phyloP scores from a whole-genome alignment of 1,140 invertebrate species.

The Macrotrachela quadricornifera region DNA sequence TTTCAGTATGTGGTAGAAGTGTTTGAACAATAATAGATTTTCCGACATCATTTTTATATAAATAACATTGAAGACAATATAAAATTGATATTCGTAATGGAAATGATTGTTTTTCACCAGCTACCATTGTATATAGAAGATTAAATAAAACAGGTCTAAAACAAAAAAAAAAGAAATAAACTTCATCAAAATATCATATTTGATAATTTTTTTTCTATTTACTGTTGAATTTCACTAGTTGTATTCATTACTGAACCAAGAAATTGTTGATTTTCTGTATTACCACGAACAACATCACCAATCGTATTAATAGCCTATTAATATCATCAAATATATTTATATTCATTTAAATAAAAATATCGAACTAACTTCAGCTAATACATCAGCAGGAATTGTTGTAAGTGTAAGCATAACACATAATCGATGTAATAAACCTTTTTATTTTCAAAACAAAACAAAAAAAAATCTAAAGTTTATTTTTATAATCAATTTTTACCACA shows the following conservation, averaged over 20 bases:
- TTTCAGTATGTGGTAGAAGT: conserved; percentile 15
- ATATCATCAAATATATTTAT: background rate
- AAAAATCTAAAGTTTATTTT: too few relatives aligned
- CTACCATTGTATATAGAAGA: conserved; percentile 91
- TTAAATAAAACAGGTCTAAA: conserved; percentile 66
- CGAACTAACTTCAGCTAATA: conserved; percentile 51
- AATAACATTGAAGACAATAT: conserved; percentile 86
- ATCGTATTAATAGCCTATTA: conserved; percentile 66
- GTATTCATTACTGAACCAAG: conserved; percentile 69
- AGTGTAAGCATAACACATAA: conserved; percentile 76
- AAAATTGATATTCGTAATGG: conserved; percentile 70
- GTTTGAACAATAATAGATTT: conserved; percentile 3
- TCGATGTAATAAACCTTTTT: conserved; percentile 37
- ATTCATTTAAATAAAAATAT: background rate
- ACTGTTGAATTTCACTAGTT: conserved; percentile 45
- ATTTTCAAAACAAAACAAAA: too few relatives aligned
- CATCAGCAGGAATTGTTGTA: conserved; percentile 79
- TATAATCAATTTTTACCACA: conserved; percentile 35
- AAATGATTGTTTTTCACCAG: conserved; percentile 84
- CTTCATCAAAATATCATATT: too few relatives aligned
- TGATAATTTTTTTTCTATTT: background rate
- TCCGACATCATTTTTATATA: conserved; percentile 64
- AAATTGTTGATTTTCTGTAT: conserved; percentile 69
- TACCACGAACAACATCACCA: conserved; percentile 75
- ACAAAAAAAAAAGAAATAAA: too few relatives aligned